Conservation (phyloP, 2,888 invertebrate species). For the Nomada ruficornis region DNA sequence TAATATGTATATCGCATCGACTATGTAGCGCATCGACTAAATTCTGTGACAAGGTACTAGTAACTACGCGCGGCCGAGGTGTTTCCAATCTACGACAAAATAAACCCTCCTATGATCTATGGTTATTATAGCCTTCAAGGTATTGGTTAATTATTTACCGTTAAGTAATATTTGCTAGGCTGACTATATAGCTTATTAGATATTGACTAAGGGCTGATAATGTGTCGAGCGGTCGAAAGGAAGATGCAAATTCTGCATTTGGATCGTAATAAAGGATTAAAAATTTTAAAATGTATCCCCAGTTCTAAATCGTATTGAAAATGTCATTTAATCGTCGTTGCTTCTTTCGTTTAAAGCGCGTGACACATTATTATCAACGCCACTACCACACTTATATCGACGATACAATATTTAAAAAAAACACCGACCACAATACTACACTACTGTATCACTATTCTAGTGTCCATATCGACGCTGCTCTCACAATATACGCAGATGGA, state of each 20-base stretch:
- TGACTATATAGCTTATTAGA: conserved; percentile 82
- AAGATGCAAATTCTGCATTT: neutral
- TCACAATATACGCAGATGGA: conserved; percentile 82
- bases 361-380: conserved; percentile 59
- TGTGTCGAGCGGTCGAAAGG: conserved; percentile 59
- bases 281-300: neutral
- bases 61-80: conserved; percentile 80
- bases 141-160: conserved; percentile 81
- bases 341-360: conserved; percentile 21
- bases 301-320: neutral
- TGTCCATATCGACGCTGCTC: conserved; percentile 81
- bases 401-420: conserved; percentile 83
- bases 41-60: conserved; percentile 79
- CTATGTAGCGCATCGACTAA: conserved; percentile 78
- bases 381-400: conserved; percentile 83
- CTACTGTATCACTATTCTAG: conserved; percentile 83
- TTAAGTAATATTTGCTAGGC: conserved; percentile 81
- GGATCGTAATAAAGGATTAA: neutral
- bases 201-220: conserved; percentile 80
- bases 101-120: conserved; percentile 82
- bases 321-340: neutral
- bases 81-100: conserved; percentile 82
- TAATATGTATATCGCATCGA: conserved; percentile 79
- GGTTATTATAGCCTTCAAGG: conserved; percentile 81
- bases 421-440: conserved; percentile 84